These are phyloP conservation scores for Drosophila leonis DNA, from an alignment of 2,888 invertebrate genomes.

Conservation along the genomic window DNA sequence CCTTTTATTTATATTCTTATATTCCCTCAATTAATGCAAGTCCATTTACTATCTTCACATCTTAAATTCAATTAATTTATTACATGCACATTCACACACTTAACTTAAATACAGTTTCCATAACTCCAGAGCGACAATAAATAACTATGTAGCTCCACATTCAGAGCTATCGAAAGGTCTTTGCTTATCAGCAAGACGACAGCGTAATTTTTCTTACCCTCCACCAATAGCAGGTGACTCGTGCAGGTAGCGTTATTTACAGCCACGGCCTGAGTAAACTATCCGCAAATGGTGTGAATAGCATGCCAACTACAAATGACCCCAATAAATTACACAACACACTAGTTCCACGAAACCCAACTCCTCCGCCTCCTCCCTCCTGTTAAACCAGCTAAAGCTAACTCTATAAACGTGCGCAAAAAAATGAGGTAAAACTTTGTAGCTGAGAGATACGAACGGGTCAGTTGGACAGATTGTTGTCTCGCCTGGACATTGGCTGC, in stretches of 20 bases:
- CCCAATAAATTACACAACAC: slow-evolving; percentile 73
- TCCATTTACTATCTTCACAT: not conserved
- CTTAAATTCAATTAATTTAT: not conserved
- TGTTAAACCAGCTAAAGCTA: not conserved
- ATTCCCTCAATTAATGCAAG: not conserved
- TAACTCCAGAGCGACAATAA: slow-evolving; percentile 7
- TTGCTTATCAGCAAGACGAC: slow-evolving; percentile 42
- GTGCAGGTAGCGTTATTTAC: slow-evolving; percentile 51
- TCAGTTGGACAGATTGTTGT: slow-evolving; percentile 38
- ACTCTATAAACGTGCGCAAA: slow-evolving; percentile 12
- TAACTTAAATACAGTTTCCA: not conserved
- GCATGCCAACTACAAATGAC: slow-evolving; percentile 58
- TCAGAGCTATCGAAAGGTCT: slow-evolving; percentile 39
- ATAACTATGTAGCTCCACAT: slow-evolving; percentile 3
- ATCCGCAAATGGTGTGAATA: slow-evolving; percentile 54
- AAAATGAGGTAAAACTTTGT: slow-evolving; percentile 18
- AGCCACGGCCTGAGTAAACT: slow-evolving; percentile 26
- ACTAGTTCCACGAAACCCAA: slow-evolving; percentile 8
- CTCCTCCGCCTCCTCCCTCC: not conserved
- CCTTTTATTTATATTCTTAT: not conserved
- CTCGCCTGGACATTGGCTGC: slow-evolving; percentile 9
- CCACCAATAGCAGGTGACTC: slow-evolving; percentile 1
- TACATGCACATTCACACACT: not conserved
- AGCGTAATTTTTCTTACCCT: not conserved
- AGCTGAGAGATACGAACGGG: slow-evolving; percentile 15